Base-by-base conservation (phyloP, 2,888 invertebrate species). In the Netelia melanura region DNA sequence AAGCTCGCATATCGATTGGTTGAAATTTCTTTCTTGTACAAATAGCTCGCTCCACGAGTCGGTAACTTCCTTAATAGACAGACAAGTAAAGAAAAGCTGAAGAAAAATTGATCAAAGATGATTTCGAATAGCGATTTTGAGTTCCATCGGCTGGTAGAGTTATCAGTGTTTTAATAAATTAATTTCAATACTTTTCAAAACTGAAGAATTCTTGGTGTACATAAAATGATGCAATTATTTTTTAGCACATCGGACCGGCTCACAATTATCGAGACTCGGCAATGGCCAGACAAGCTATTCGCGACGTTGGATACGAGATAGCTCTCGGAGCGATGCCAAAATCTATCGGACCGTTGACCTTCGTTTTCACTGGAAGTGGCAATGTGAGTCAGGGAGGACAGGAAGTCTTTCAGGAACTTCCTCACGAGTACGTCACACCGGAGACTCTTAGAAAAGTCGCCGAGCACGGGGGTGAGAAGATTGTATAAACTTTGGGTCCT, bases 281-380 rank as follows among this genome's bases (percentile, higher is more conserved):
- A 90, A 99, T 99, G 98, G 99, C 99, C 0, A 96, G 98, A 38
- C 99, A 99, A 94, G 98, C 99, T 0, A 97, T 99, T 61, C 95
- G 99, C 21, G 99, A 99, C 93, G 98, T 99, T n/a, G 99, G 99
- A 0, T 99, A 99, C 94, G 99, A 99, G 94, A 98, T 99, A 68
- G 96, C 99, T 0, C 94, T 99, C 74, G 95, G 97, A 3, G 97
- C 98, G 95, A 98, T 99, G 98, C 99, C 99, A 1, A 98, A 98
- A 94, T 99, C 99, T 0, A 96, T 99, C 71, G 99, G 99, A 1
- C 99, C 99, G 0, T 94, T 99, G 71, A 99, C 99, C 0, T 98
- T 99, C 94, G 98, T 99, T 0, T 99, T 99, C 92, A 99, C 99
- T 9, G 99, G 99, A 8, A 98, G 98, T 5, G 99, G 99, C 21